phyloP scores from a whole-genome alignment of 2,797 vertebrate genomes.

The Bucorvus abyssinicus region DNA sequence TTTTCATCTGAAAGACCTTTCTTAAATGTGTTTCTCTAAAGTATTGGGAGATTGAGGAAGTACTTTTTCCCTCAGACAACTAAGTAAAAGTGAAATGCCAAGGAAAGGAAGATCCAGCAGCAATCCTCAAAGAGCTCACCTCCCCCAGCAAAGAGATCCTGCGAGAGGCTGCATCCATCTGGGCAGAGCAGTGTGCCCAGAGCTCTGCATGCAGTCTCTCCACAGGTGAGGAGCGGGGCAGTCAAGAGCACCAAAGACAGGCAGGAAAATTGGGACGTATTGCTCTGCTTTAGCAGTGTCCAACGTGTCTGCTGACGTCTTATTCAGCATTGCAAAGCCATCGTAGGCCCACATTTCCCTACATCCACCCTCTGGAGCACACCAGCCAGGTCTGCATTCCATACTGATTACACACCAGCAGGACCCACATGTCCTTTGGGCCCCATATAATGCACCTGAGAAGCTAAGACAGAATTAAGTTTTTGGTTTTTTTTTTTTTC shows the following conservation, averaged over 20 bases:
- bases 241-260: neutral
- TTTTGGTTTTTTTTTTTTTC: neutral
- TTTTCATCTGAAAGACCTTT: neutral
- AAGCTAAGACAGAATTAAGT: neutral
- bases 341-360: neutral
- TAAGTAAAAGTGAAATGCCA: neutral
- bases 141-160: neutral
- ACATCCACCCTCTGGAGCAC: neutral
- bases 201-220: neutral
- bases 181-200: neutral
- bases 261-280: neutral
- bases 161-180: neutral
- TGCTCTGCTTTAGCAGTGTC: neutral
- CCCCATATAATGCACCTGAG: neutral
- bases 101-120: neutral
- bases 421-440: neutral
- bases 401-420: neutral
- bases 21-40: neutral
- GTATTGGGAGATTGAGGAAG: neutral
- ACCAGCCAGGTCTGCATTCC: neutral
- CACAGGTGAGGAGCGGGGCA: accelerated
- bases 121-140: neutral
- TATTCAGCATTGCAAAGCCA: neutral
- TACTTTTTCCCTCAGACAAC: neutral
- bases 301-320: accelerated